These are phyloP conservation scores for Bombus confusus DNA, from an alignment of 1,140 invertebrate genomes.

Conservation along the genomic window DNA sequence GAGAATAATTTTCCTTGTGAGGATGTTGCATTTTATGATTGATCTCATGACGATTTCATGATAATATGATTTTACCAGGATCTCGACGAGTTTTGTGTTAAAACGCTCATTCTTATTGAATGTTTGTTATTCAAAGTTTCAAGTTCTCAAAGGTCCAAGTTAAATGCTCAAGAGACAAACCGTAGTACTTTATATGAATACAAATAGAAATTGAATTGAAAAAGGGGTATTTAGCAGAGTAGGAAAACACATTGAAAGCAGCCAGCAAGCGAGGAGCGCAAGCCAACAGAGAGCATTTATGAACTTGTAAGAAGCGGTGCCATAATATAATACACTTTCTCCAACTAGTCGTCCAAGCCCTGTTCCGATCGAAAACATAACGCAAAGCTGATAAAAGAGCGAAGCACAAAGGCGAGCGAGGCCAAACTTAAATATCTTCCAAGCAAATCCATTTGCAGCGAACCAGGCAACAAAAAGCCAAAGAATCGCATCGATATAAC, in stretches of 20 bases:
- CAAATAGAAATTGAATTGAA: too few relatives aligned
- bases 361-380: not conserved
- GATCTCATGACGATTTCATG: too few relatives aligned
- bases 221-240: too few relatives aligned
- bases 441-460: not conserved
- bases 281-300: too few relatives aligned
- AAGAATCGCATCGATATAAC: not conserved
- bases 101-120: not conserved
- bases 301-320: too few relatives aligned
- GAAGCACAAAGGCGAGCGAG: not conserved
- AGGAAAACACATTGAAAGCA: not conserved
- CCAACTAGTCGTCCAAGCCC: not conserved
- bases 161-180: not conserved
- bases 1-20: too few relatives aligned
- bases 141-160: too few relatives aligned
- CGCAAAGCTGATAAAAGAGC: not conserved
- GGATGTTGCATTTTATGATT: too few relatives aligned
- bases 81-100: too few relatives aligned
- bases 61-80: too few relatives aligned
- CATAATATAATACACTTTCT: not conserved
- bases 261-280: not conserved
- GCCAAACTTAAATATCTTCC: not conserved
- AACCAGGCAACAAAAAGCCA: not conserved
- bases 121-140: not conserved
- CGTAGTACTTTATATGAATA: not conserved